Base-by-base conservation (phyloP, 2,113 vertebrate genomes). In the Siniperca knerii region DNA sequence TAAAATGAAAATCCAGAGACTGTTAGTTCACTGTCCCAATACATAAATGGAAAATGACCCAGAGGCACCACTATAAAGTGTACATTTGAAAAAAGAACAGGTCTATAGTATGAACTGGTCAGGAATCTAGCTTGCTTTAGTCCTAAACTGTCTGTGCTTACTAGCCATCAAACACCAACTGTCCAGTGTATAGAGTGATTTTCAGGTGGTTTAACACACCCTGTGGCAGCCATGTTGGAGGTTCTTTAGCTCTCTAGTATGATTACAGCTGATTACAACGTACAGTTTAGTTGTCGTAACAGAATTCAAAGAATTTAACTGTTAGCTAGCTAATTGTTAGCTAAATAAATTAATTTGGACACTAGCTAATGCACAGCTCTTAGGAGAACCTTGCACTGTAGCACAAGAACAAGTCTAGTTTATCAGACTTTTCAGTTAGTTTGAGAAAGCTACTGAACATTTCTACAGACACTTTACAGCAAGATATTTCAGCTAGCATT, bases 161-260 rank as follows among this genome's bases (percentile, higher is more conserved):
- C 46, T 11, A 2, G 61, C 33, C 74, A 25, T 52, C 60, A 20
- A 65, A 65, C 46, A 52, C 74, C 44, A 62, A 8, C 65, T 40
- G 40, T 20, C 42, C 48, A 37, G 58, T 35, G 2, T 42, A 8
- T 9, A 13, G 7, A 66, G 65, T 4, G 66, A 35, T 57, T 57
- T 66, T 54, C 33, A 77, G 77, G 12, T 58, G 52, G 67, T 67
- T 23, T 0, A 10, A 25, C 48, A 5, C 64, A 5, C 33, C 9
- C 33, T 33, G 35, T 15, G 40, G 74, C 52, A 8, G 68, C 62
- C 79, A 40, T 33, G 60, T 33, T 73, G 75, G 78, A 70, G 64
- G 75, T 58, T 58, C 33, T 50, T 9, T 29, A 29, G 29, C 29
- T 29, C 29, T 29, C 29, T 29, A 29, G 29, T 29, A 29, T 29